A percentile compares a stretch with the other conserved stretches of the same genome.
These are phyloP conservation scores for Teleiodes luculella DNA, from an alignment of 2,888 invertebrate species.

Conservation along the genomic window DNA sequence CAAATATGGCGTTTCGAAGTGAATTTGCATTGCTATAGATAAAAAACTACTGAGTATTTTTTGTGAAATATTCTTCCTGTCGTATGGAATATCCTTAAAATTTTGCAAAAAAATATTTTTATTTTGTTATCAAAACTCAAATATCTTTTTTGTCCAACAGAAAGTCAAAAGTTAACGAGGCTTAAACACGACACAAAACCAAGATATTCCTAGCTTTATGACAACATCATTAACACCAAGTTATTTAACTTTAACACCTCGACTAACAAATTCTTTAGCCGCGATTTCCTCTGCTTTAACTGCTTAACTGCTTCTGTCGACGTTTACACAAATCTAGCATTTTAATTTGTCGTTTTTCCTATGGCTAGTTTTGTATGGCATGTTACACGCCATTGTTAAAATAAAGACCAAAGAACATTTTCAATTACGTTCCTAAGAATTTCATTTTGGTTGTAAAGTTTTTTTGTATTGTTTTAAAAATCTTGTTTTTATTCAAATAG, in stretches of 20 bases:
- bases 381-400: constrained; percentile 30
- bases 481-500: no score
- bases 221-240: constrained; percentile 3
- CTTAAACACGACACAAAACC: neutral
- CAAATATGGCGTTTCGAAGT: no score
- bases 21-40: no score
- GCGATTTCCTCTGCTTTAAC: constrained; percentile 7
- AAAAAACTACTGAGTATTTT: no score
- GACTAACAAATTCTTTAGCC: constrained; percentile 8
- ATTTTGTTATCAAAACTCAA: no score
- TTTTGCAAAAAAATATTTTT: no score
- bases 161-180: neutral
- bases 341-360: constrained; percentile 14
- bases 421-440: constrained; percentile 15
- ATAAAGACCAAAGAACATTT: constrained; percentile 25
- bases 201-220: constrained; percentile 10
- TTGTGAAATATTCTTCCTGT: no score
- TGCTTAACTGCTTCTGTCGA: no score
- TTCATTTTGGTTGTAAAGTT: neutral
- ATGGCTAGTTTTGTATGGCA: constrained; percentile 24
- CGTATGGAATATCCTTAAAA: no score
- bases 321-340: constrained; percentile 16
- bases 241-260: constrained; percentile 10
- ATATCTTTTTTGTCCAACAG: no score
- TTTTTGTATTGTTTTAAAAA: neutral